Evolutionary conservation across 2,888 invertebrate genomes (phyloP), one percentile per base, ranked within the genome.

Genomic region (Nomada hirtipes): DNA sequence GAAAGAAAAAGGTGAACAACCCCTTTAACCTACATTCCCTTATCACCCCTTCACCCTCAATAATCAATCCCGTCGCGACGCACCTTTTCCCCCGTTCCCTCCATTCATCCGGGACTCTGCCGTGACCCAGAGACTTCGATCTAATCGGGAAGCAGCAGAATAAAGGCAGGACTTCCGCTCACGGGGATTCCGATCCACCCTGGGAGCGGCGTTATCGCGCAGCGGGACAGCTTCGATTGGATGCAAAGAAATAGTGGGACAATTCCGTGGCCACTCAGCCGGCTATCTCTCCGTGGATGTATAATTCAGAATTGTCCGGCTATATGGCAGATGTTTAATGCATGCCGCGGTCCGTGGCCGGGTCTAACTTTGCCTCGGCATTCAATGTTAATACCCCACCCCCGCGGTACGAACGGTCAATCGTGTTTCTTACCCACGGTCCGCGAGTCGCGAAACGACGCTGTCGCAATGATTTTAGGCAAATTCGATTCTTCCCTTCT

Each of bases 281-380:
- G 88, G 86, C 87, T 88, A 91, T 91, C 90, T 88, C 83, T 77
- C 79, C 82, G 69, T 74, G 88, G 87, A 91, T 92, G 92, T 92
- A 91, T 92, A 92, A 92, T 92, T 92, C 91, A 92, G 90, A 92
- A 92, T 92, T 92, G 92, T 91, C 86, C 86, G 86, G 78, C 88
- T 89, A 89, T 90, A 90, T 90, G 85, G 88, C 82, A 84, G 88
- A 92, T 93, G 92, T 93, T 93, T 93, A 92, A 93, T 93, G 92
- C 92, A 93, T 92, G 91, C 83, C 79, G 80, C 79, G 77, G 76
- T 53, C 73, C 86, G 74, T 86, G 65, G 74, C 67, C 64, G 75
- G 75, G 72, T 85, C 83, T 82, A 84, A 77, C 84, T 76, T 74
- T 75, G 80, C 75, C 63, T 78, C 85, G 81, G 90, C 89, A 92